A percentile compares a stretch with the other conserved stretches of the same genome.
Evolutionary conservation across 1,140 invertebrate genomes (phyloP).

Genomic region (Myzus persicae): DNA sequence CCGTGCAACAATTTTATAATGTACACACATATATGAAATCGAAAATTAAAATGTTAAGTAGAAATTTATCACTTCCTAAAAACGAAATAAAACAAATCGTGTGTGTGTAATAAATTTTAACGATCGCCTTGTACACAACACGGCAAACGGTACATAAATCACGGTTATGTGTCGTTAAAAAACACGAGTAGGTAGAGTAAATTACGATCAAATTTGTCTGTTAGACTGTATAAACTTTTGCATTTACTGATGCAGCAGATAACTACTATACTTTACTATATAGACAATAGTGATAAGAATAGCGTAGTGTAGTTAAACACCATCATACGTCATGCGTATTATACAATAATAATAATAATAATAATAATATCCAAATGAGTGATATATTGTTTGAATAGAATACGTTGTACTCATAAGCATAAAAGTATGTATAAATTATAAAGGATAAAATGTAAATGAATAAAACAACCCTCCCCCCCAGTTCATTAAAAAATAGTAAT

Average conservation of each 20-base stretch:
- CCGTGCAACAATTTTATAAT: not conserved
- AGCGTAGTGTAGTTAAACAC: not conserved
- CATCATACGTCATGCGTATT: not conserved
- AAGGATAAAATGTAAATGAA: not conserved
- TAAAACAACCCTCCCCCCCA: not conserved
- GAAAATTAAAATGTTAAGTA: not conserved
- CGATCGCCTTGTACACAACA: not conserved
- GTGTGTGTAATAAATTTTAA: not conserved
- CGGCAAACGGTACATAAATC: not conserved
- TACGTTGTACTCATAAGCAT: not conserved
- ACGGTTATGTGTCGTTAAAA: not conserved
- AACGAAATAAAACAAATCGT: not conserved
- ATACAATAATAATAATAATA: too few relatives aligned
- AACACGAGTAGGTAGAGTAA: not conserved
- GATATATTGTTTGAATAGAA: not conserved
- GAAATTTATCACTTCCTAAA: not conserved
- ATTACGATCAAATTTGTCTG: not conserved
- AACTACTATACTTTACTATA: not conserved
- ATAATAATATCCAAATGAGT: not conserved
- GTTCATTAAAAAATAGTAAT: constrained; percentile 33
- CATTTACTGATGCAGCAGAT: not conserved
- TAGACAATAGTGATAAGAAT: not conserved
- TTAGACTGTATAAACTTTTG: not conserved
- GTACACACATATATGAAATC: not conserved
- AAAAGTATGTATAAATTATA: not conserved